Evolutionary conservation across 2,888 invertebrate genomes (phyloP), one percentile per base, ranked within the genome.

Genomic region (Drosophila robusta): DNA sequence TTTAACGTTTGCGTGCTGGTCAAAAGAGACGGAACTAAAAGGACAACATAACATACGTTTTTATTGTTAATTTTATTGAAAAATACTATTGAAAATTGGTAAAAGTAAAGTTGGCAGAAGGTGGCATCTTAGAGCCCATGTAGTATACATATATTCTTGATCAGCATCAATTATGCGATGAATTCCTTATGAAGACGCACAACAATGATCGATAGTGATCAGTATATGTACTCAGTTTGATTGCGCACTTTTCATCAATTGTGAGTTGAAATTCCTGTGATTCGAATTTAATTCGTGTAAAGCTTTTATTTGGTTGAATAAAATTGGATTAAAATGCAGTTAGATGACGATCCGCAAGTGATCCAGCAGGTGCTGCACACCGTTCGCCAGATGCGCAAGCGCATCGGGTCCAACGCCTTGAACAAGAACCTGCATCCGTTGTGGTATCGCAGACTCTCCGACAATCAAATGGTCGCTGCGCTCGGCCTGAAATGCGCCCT

Each of bases 371-470:
- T 61, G 36, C 12, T 34, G 18, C 32, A 41, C n/a, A 57, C 70
- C 2, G 38, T 60, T n/a, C 36, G 14, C 3, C 45, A 58, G 1
- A 62, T 78, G 0, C 22, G 34, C 6, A 5, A 45, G 2, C 50
- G 38, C 3, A 34, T 67, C 5, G 57, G 67, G 0, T 0, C 9
- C 0, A 26, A 2, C 0, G 46, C n/a, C 4, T 18, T 1, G n/a
- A 29, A 1, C 9, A n/a, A 0, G 4, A 50, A 14, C 12, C n/a
- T 42, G 18, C 64, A 80, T 54, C 89, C 91, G 5, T 16, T 62
- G 5, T 92, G 92, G 92, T 92, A 82, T 75, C 89, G 91, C 1
- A 90, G 84, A 6, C 60, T 90, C 2, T 92, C 92, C 0, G 29
- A 62, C 4, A 62, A 49, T 16, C 92, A 92, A 71, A 49, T 88